Base-by-base conservation (phyloP, 2,888 invertebrate species). In the Drosophila sordidula region DNA sequence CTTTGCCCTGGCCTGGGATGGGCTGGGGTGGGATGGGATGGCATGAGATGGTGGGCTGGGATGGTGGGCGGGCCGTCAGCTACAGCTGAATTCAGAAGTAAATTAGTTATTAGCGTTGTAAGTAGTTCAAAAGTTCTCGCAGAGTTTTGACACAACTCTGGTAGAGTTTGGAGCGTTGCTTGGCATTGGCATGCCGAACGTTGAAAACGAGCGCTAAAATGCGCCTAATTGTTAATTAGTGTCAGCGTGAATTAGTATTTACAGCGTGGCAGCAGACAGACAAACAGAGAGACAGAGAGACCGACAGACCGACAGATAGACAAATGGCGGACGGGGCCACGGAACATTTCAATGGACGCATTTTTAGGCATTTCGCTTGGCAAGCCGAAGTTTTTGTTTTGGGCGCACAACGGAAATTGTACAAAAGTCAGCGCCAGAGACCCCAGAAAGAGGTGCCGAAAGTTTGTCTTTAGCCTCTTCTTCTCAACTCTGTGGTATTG, bases 211-310 rank as follows among this genome's bases (percentile, higher is more conserved):
- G 72, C 83, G 78, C 82, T 78, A 85, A 87, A 83, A 80, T 87
- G 84, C 77, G 83, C 80, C 81, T 90, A 90, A 90, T 90, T 90
- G 90, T 90, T 89, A 90, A 90, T 90, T 90, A 90, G 89, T 87
- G 87, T 87, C 89, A 85, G 78, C 78, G 70, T 78, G 64, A 78
- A 84, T 81, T 81, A 80, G 82, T 76, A 74, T 82, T 85, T 78
- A 80, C 78, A 78, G 74, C 74, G 26, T 69, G 29, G 67, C 61
- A 22, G 50, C 46, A 68, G 45, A 38, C 63, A 34, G 47, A 49
- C 62, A 44, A 14, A 42, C 29, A 50, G 49, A 25, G 18, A 14
- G 41, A 25, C 32, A 18, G 41, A 39, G 22, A 4, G 59, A 26
- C 18, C 9, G 41, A 42, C 42, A 52, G 42, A 22, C 39, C 3